phyloP scores from a whole-genome alignment of 2,797 vertebrate genomes.

The Halcyon smyrnensis region DNA sequence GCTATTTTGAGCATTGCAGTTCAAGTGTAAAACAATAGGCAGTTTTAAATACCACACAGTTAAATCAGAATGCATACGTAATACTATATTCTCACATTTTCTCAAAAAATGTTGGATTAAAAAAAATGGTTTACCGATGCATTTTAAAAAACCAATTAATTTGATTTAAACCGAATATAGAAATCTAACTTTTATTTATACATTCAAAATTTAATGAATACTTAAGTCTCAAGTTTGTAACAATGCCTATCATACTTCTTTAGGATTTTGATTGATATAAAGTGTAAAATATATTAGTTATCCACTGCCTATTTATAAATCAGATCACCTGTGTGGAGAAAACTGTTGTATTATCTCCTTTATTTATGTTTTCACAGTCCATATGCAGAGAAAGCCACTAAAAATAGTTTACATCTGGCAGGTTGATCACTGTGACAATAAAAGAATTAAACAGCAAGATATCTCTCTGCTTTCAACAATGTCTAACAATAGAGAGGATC shows the following conservation, averaged over 20 bases:
- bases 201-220: background rate
- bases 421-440: constrained; percentile 53
- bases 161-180: background rate
- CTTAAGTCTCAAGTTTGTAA: background rate
- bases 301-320: background rate
- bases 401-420: constrained; percentile 61
- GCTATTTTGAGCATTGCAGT: background rate
- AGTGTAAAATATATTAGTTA: background rate
- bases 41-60: background rate
- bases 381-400: constrained; percentile 12
- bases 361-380: constrained; percentile 21
- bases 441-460: constrained; percentile 53
- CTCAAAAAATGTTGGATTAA: fast-evolving
- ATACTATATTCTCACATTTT: background rate
- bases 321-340: background rate
- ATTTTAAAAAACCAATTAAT: background rate
- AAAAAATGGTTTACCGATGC: background rate
- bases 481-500: constrained; percentile 6
- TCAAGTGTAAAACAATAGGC: background rate
- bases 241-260: background rate
- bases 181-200: background rate
- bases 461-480: constrained; percentile 18
- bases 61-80: background rate
- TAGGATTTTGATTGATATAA: background rate
- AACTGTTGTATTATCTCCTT: constrained; percentile 11